Base-by-base conservation (phyloP, 2,797 vertebrate species). In the Poecile montanus region DNA sequence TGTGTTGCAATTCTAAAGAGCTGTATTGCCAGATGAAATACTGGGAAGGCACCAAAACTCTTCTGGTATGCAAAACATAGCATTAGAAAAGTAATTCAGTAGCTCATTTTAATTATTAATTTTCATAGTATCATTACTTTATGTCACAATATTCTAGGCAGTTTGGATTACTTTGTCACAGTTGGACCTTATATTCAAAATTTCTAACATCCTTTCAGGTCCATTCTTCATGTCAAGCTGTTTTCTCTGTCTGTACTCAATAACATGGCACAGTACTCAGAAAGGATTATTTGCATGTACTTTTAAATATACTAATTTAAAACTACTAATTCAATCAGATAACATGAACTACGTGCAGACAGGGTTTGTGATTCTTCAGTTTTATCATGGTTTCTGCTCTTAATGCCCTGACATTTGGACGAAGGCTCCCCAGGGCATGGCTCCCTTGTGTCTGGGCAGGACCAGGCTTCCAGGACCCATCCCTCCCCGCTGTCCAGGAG, bases 401-500 rank as follows among this genome's bases (percentile, higher is more conserved):
- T 60, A 67, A n/a, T 38, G 42, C n/a, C 11, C n/a, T 30, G 62
- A 48, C 2, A 8, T 57, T 61, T 65, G 44, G 18, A 14, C 36
- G 68, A 73, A 26, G 32, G 19, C 16, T 78, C 57, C 62, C 30
- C n/a, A 72, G 53, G 34, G 2, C 32, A 54, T 19, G 26, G 10
- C 14, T 84, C 19, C 34, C 8, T 34, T 42, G 8, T 4, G 8
- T 30, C 0, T 0, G 29, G 23, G 20, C 13, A 73, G 40, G 19
- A 44, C 13, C 14, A 2, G 3, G 27, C 32, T 77, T 42, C 21
- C 30, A 26, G 62, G 38, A 16, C 21, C 21, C 13, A 27, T 38
- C 30, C 50, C 9, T 38, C 3, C 3, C 12, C 7, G 3, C 9
- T 1, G 6, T 6, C 16, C 20, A 6, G 50, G 40, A 75, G 16